phyloP scores from a whole-genome alignment of 2,113 vertebrate genomes.

The Ancistrus triradiatus region DNA sequence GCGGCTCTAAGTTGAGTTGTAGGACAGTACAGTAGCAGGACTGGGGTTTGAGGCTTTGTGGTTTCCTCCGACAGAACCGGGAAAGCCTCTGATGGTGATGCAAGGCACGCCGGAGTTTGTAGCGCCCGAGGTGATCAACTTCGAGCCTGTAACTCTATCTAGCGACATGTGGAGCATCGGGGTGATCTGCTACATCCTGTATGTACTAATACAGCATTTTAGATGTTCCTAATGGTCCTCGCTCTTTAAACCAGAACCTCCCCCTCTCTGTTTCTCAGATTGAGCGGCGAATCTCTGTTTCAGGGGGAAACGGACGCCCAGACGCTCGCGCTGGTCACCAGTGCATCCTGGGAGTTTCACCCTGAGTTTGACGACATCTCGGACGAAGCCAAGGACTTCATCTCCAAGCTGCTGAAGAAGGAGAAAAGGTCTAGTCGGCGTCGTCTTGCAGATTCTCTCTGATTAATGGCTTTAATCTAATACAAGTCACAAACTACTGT shows the following conservation, averaged over 20 bases:
- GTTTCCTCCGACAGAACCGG: slow-evolving; percentile 57
- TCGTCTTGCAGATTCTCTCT: neutral
- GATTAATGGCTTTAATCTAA: too few species aligned
- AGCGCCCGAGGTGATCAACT: slow-evolving; percentile 82
- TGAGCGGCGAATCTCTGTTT: slow-evolving; percentile 83
- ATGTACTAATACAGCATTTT: slow-evolving; percentile 50
- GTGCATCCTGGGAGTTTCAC: slow-evolving; percentile 71
- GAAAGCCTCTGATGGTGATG: slow-evolving; percentile 68
- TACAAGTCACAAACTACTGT: neutral
- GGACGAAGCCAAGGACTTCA: slow-evolving; percentile 79
- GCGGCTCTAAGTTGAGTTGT: too few species aligned
- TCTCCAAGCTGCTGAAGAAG: slow-evolving; percentile 73
- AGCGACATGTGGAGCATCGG: slow-evolving; percentile 87
- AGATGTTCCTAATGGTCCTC: too few species aligned
- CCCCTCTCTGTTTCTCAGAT: slow-evolving; percentile 50
- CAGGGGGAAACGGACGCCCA: slow-evolving; percentile 75
- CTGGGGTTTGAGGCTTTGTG: too few species aligned
- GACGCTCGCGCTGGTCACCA: slow-evolving; percentile 72
- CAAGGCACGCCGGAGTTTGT: slow-evolving; percentile 84
- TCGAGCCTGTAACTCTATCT: slow-evolving; percentile 70
- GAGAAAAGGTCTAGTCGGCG: slow-evolving; percentile 73
- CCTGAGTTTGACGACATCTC: slow-evolving; percentile 78
- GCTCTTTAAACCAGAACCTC: neutral
- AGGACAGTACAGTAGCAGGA: too few species aligned
- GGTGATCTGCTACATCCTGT: slow-evolving; percentile 85